Percentiles rank a stretch among this genome's conserved stretches.
phyloP scores from a whole-genome alignment of 2,888 invertebrate species.

The Lamellibrachia columna region DNA sequence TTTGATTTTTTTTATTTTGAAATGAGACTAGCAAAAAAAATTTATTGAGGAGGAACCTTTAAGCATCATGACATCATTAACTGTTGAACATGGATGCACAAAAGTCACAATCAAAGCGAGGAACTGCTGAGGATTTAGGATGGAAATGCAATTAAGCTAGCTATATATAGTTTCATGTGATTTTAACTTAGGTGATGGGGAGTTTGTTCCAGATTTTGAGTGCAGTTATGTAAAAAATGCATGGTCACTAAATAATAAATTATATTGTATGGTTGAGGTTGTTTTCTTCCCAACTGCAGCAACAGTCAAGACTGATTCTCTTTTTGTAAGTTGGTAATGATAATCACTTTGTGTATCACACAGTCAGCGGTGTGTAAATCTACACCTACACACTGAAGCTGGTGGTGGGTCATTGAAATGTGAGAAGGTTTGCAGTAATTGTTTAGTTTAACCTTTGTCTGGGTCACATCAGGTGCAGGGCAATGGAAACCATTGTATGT shows the following conservation, averaged over 20 bases:
- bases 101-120: too few relatives aligned
- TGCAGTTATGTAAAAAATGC: neutral
- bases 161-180: neutral
- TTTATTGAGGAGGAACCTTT: too few relatives aligned
- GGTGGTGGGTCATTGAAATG: neutral
- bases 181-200: neutral
- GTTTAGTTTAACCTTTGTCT: conserved; percentile 10
- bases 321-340: neutral
- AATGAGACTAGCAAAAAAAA: too few relatives aligned
- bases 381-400: neutral
- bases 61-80: too few relatives aligned
- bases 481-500: neutral
- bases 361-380: neutral
- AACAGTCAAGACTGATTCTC: neutral
- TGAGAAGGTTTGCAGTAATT: conserved; percentile 5
- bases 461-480: neutral
- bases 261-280: neutral
- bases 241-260: too few relatives aligned
- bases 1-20: too few relatives aligned
- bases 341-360: neutral
- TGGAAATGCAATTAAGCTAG: neutral
- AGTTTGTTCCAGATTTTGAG: neutral
- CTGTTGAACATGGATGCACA: too few relatives aligned
- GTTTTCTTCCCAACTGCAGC: neutral
- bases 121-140: too few relatives aligned